These are phyloP conservation scores for Torymus tubicola DNA, from an alignment of 2,888 invertebrate species.

Conservation along the genomic window DNA sequence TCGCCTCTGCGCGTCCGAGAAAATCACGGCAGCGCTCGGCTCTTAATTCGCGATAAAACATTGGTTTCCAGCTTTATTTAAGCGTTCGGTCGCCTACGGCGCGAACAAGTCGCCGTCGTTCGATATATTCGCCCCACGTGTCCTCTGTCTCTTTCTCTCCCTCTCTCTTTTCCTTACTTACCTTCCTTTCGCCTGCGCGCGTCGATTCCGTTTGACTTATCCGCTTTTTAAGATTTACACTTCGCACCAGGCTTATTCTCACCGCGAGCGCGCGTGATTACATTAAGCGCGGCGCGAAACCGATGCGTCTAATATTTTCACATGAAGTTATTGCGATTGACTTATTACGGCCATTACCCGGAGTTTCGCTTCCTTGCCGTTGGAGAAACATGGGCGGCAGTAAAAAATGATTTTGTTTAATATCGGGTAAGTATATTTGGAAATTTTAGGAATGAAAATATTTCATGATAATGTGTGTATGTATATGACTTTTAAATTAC, in stretches of 20 bases:
- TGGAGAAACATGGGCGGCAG: no score
- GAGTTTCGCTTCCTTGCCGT: background rate
- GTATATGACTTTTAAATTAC: no score
- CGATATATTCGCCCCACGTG: slow-evolving; percentile 3
- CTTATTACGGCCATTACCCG: slow-evolving; percentile 12
- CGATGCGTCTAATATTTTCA: slow-evolving; percentile 33
- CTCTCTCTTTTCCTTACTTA: slow-evolving; percentile 41
- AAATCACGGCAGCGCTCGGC: background rate
- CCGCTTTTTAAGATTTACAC: slow-evolving; percentile 50
- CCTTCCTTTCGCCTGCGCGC: background rate
- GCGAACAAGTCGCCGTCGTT: slow-evolving; percentile 64
- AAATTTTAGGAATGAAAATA: no score
- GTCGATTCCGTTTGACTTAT: slow-evolving; percentile 57
- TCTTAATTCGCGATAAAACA: slow-evolving; percentile 71
- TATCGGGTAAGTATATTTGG: no score
- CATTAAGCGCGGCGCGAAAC: background rate
- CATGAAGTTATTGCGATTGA: slow-evolving; percentile 32
- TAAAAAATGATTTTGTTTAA: no score
- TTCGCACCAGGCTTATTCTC: slow-evolving; percentile 24
- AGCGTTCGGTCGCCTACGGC: slow-evolving; percentile 62
- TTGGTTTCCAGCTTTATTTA: slow-evolving; percentile 65
- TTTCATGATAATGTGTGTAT: no score
- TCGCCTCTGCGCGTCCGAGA: background rate
- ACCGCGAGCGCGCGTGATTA: slow-evolving; percentile 16
- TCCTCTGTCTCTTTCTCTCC: slow-evolving; percentile 41